Evolutionary conservation across 1,140 invertebrate genomes (phyloP).

Genomic region (Glossosoma conforme): DNA sequence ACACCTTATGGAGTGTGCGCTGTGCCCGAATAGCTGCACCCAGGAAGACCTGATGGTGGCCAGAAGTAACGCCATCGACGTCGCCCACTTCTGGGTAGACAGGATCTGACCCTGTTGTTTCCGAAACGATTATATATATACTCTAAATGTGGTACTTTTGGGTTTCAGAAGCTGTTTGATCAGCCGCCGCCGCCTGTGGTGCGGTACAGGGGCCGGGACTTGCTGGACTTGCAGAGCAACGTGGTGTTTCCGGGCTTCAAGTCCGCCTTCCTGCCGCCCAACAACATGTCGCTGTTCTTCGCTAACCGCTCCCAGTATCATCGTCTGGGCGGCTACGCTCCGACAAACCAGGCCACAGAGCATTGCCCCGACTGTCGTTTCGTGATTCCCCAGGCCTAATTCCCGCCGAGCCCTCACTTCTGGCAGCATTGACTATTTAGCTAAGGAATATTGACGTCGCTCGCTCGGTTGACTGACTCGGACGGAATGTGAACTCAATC

Average conservation of each 20-base stretch:
- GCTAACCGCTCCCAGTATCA: conserved; percentile 50
- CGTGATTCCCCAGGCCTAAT: conserved; percentile 39
- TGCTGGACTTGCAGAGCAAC: conserved; percentile 46
- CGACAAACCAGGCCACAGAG: conserved; percentile 37
- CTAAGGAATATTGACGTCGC: no score
- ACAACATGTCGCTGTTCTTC: conserved; percentile 48
- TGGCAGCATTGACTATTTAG: no score
- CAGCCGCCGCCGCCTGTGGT: conserved; percentile 18
- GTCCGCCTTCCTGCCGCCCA: conserved; percentile 43
- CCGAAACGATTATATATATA: no score
- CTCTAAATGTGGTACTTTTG: not conserved
- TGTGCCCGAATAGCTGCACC: no score
- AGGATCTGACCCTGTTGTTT: no score
- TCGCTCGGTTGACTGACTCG: no score
- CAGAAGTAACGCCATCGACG: no score
- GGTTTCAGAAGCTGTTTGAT: conserved; percentile 12
- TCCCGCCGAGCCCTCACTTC: conserved; percentile 31
- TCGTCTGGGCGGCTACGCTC: conserved; percentile 43
- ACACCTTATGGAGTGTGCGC: no score
- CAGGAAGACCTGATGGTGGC: no score
- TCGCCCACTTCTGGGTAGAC: no score
- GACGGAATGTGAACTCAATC: no score
- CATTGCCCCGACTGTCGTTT: conserved; percentile 44
- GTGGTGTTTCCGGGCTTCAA: conserved; percentile 43
- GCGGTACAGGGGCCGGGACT: conserved; percentile 41